These are phyloP conservation scores for Macrotis lagotis DNA, from an alignment of 2,113 vertebrate genomes.

Conservation along the genomic window DNA sequence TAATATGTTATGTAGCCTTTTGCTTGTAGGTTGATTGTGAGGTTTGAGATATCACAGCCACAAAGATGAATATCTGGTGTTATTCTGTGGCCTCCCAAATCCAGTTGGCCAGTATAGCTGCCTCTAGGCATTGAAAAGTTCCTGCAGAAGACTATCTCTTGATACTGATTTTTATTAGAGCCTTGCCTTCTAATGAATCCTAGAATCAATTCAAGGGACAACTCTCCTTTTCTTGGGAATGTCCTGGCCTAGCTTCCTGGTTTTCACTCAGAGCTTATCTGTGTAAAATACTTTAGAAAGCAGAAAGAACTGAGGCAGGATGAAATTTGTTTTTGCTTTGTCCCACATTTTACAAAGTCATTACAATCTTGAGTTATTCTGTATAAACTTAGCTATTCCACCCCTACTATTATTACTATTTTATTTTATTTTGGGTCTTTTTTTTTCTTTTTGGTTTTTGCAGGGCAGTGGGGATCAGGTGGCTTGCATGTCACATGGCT, in stretches of 20 bases:
- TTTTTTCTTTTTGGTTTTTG: no score
- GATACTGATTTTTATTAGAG: background rate
- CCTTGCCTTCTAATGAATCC: background rate
- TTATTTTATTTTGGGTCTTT: no score
- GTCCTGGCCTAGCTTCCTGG: background rate
- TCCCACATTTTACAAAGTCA: slow-evolving; percentile 1
- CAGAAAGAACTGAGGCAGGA: background rate
- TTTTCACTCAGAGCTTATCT: background rate
- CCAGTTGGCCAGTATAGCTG: background rate
- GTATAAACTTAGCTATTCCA: slow-evolving; percentile 18
- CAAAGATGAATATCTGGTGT: background rate
- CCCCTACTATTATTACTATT: no score
- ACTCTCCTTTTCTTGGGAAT: background rate
- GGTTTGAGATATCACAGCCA: background rate
- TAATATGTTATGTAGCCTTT: background rate
- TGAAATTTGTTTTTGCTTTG: slow-evolving; percentile 37
- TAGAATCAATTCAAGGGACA: background rate
- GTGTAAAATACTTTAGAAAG: background rate
- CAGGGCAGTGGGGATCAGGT: no score
- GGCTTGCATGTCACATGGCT: no score
- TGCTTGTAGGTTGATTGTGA: background rate
- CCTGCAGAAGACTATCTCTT: background rate
- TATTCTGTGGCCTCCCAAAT: background rate
- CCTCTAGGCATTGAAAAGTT: background rate
- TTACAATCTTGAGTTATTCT: background rate